Base-by-base conservation (phyloP, 64 coral and sea anemone species). In the Stylophora pistillata region DNA sequence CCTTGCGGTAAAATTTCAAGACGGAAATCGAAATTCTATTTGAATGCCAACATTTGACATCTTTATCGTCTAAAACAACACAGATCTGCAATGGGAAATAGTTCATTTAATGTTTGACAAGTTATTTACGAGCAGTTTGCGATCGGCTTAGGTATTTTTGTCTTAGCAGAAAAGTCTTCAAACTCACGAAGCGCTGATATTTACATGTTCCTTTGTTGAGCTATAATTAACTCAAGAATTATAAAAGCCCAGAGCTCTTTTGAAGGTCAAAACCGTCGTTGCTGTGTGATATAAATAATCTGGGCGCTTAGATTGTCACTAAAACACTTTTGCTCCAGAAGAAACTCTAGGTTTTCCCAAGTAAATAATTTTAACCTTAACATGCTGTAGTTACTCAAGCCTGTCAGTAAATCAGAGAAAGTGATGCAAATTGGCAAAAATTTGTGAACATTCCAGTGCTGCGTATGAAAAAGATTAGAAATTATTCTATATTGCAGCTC, bases 31-130 rank as follows among this genome's bases (percentile, higher is more conserved):
- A 68, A 68, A 68, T 25, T 20, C 56, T 52, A 26, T 25, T 78
- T 28, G 31, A 25, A 20, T 61, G 5, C 17, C 23, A 0, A n/a
- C 4, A 30, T n/a, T 63, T 82, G 78, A 82, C 78, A 58, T 64
- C 56, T 32, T 32, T 82, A 64, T 82, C 57, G 37, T 16, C 60
- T 82, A 20, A 82, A 82, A 82, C 58, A 61, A 82, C 30, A 65
- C 59, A 64, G 18, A 64, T 13, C 63, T 23, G 78, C 64, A 82
- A 82, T 64, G 37, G 28, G 32, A 64, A 64, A 82, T 82, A 76
- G n/a, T 23, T 76, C 73, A 47, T 76, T 52, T 27, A 68, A 12
- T 68, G 64, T 68, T 68, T 68, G n/a, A 7, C 7, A 1, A 26
- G 21, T n/a, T 26, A 12, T 26, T 68, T 68, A 25, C 21, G 5